Evolutionary conservation across 2,888 invertebrate species (phyloP), one percentile per base, ranked within the genome.

Genomic region (Synanthedon formicaeformis): DNA sequence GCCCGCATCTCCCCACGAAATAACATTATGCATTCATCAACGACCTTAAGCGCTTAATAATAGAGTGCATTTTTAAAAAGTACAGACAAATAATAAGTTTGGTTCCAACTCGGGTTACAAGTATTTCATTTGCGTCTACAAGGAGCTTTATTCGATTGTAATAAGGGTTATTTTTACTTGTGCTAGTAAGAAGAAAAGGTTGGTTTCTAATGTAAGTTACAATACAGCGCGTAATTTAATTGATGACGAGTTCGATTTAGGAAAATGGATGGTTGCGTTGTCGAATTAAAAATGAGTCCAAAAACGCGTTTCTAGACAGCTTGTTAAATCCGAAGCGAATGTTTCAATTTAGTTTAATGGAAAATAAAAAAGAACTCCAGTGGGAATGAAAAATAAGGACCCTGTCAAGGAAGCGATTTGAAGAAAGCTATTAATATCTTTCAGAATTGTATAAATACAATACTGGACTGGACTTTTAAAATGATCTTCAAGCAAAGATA

Each of bases 241-340:
- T 83, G 85, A 86, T 83, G 84, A 82, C 80, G 75, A 69, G 76
- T 82, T 82, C 83, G 79, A 83, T 83, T 81, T 75, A 71, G 69
- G 71, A 73, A 81, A 81, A 84, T 80, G 76, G 74, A 78, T 78
- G 75, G 73, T 34, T 60, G 60, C 50, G 66, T 63, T 64, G 60
- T 58, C 53, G 61, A 72, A 73, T 77, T 54, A 54, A 54, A 66
- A 69, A 57, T 58, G 53, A 58, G 58, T 57, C 58, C 55, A 52
- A 50, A 57, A 58, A 56, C 56, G 55, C 58, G 56, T 56, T 60
- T 57, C 52, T 53, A 51, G 53, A 48, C 45, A 45, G 45, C 45
- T 45, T 45, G 45, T 45, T 45, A 45, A 14, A 45, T 45, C 45
- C 45, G 12, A 45, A 6, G 13, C 14, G 45, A 45, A 45, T 45